A percentile compares a stretch with the other conserved stretches of the same genome.
These are phyloP conservation scores for Channa striata DNA, from an alignment of 2,797 vertebrate genomes.

Conservation along the genomic window DNA sequence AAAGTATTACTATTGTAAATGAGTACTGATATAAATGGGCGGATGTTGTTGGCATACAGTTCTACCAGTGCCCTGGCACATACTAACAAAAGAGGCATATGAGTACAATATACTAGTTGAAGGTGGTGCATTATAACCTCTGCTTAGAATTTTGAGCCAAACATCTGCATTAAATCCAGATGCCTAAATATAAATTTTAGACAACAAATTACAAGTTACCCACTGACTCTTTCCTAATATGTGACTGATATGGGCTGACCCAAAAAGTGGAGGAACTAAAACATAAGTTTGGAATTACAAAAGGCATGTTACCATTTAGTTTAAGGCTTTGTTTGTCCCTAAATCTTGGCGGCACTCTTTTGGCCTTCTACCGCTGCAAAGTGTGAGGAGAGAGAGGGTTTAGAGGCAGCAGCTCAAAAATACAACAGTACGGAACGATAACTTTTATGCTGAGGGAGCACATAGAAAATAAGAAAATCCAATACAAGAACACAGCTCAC, in stretches of 20 bases:
- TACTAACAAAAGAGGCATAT: no score
- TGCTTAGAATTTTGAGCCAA: no score
- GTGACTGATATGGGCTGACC: not conserved
- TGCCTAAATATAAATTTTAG: no score
- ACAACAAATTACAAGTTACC: not conserved
- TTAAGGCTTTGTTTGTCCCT: slow-evolving; percentile 11
- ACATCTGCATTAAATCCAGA: no score
- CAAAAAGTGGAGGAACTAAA: slow-evolving; percentile 11
- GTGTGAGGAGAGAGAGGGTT: not conserved
- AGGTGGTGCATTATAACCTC: no score
- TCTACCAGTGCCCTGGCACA: no score
- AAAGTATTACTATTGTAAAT: no score
- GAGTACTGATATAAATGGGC: no score
- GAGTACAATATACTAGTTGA: no score
- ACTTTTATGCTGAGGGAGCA: slow-evolving; percentile 14
- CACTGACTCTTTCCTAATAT: not conserved
- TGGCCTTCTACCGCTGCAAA: slow-evolving; percentile 14
- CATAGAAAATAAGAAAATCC: slow-evolving; percentile 26
- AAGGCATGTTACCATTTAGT: slow-evolving; percentile 18
- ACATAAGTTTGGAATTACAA: not conserved
- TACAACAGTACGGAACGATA: not conserved
- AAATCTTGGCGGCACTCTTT: not conserved
- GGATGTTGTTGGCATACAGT: no score
- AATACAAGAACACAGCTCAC: slow-evolving; percentile 18
- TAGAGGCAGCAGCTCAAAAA: slow-evolving; percentile 11